These are phyloP conservation scores for Eubasilissa regina DNA, from an alignment of 1,140 invertebrate species.

Conservation along the genomic window DNA sequence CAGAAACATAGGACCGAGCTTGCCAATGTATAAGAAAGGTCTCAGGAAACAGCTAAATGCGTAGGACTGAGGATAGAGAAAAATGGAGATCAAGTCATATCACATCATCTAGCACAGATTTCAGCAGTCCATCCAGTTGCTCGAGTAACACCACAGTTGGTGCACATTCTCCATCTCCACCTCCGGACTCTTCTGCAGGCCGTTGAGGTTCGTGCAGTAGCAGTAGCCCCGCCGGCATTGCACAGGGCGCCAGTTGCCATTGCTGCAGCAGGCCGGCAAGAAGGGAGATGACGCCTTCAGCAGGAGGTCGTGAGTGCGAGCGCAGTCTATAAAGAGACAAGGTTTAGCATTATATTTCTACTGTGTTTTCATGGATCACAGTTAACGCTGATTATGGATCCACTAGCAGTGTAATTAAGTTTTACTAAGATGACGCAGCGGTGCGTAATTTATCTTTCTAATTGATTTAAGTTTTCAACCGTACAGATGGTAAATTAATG, in stretches of 20 bases:
- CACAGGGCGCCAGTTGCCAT: slow-evolving; percentile 74
- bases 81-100: too few species aligned
- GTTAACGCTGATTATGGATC: too few species aligned
- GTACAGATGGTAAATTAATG: background rate
- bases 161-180: slow-evolving; percentile 60
- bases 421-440: background rate
- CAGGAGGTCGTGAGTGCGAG: slow-evolving; percentile 70
- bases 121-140: slow-evolving; percentile 1
- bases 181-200: slow-evolving; percentile 70
- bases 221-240: slow-evolving; percentile 75
- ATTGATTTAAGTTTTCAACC: background rate
- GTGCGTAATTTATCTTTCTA: background rate
- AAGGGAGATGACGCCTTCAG: slow-evolving; percentile 62
- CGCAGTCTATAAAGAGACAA: slow-evolving; percentile 71
- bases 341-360: slow-evolving; percentile 16
- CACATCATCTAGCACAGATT: too few species aligned
- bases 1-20: too few species aligned
- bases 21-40: too few species aligned
- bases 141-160: slow-evolving; percentile 62
- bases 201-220: slow-evolving; percentile 75
- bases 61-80: too few species aligned
- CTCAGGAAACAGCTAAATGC: too few species aligned
- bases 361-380: too few species aligned
- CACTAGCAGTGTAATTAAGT: background rate
- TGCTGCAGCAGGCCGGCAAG: slow-evolving; percentile 72